Conservation (phyloP, 30 jellyfish, hydroid and myxozoan species). For the Catostylus mosaicus region DNA sequence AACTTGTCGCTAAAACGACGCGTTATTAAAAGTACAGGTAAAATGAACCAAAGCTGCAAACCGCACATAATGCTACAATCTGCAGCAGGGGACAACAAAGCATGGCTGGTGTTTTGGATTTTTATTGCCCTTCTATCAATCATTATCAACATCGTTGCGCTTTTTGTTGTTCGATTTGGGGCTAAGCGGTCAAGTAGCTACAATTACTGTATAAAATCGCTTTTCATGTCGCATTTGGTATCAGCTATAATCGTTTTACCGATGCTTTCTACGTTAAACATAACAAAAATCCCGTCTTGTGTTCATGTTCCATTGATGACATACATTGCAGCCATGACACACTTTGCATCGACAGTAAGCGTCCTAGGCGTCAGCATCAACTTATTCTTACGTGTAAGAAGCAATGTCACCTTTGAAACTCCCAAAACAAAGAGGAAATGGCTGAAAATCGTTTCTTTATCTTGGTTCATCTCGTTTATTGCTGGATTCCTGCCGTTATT, state of each 20-base stretch:
- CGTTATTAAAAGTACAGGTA: too few species aligned
- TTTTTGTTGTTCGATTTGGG: not conserved
- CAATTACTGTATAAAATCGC: constrained; percentile 5
- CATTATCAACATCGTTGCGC: not conserved
- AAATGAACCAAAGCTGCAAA: not conserved
- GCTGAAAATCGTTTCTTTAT: constrained; percentile 4
- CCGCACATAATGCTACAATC: not conserved
- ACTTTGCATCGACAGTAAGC: not conserved
- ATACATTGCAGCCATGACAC: constrained; percentile 17
- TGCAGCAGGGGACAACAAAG: not conserved
- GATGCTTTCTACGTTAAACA: not conserved
- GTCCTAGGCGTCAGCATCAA: constrained; percentile 9
- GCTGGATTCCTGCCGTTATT: constrained; percentile 11
- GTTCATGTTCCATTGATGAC: constrained; percentile 12
- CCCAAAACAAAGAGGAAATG: not conserved
- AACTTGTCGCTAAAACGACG: too few species aligned
- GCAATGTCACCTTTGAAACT: not conserved
- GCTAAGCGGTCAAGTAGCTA: not conserved
- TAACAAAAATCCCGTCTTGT: not conserved
- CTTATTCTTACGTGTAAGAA: not conserved
- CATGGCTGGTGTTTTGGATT: constrained; percentile 1
- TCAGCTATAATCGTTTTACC: constrained; percentile 16
- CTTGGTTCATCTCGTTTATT: not conserved
- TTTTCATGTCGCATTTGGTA: constrained; percentile 3
- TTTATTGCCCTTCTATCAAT: not conserved